Base-by-base conservation (phyloP, 1,140 invertebrate species). In the Drosophila subpulchrella region DNA sequence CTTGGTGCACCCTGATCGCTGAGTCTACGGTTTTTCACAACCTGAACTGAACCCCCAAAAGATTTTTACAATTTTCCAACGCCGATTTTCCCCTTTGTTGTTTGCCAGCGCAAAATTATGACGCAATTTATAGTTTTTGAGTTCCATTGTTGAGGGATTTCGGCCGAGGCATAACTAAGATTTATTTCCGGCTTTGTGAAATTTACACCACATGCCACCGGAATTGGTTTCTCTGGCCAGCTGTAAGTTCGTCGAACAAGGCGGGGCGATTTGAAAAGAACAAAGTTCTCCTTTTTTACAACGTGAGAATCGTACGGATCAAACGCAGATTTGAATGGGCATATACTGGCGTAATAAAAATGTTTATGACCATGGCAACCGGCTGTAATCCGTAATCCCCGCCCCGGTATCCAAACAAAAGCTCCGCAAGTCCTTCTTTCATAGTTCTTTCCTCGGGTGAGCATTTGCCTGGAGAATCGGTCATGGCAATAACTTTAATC, bases 61-160 rank as follows among this genome's bases (percentile, higher is more conserved):
- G 61, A 79, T 84, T 83, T 86, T 65, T 62, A 62, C 66, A 62
- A 57, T 75, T 81, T 78, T 62, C 65, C 57, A n/a, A n/a, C 12
- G 10, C 30, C 13, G 34, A 34, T 53, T 57, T 73, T 15, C 42
- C 46, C 50, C 38, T 38, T 39, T 71, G 68, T 81, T 82, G 78
- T 75, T 81, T 77, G 65, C 58, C 54, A 57, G 68, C 72, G 70
- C 54, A 77, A 89, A 88, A 88, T 88, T 89, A 88, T 88, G 83
- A 88, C 83, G 83, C 83, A 88, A 89, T 88, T 89, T 83, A 88
- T 88, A 88, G 83, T 88, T 89, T 88, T 75, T 63, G 68, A 48
- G 53, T n/a, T 30, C 10, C 53, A 58, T 79, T 56, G 58, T 86
- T 81, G 82, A 75, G 73, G 60, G 60, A 42, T 63, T 63, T 63